Base-by-base conservation (phyloP, 2,888 invertebrate species). In the Cerceris ruficornis region DNA sequence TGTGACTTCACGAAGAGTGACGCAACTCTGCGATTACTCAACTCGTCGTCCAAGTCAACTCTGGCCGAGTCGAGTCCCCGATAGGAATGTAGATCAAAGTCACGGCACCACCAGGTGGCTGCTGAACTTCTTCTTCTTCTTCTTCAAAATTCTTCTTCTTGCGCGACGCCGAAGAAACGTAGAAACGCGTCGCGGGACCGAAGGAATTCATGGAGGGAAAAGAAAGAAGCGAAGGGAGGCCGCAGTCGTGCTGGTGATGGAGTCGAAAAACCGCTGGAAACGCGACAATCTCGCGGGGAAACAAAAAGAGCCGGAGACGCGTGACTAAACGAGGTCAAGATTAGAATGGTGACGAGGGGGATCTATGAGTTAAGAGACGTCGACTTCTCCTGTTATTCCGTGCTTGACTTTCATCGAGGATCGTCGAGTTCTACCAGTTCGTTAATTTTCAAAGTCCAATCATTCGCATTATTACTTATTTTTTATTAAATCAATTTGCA, bases 271-370 rank as follows among this genome's bases (percentile, higher is more conserved):
- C 13, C 7, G 42, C 49, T 65, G 17, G 67, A 61, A 69, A 75
- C 60, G 54, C 52, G 68, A 77, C 42, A 43, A 59, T 68, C 43
- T 54, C 41, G 55, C 28, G 28, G 28, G 28, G 28, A 28, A 28
- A 28, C 28, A 7, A 81, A 79, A 76, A 59, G 73, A 62, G 28
- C 28, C 28, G 28, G 28, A 28, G 28, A 74, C 64, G 85, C 80
- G 86, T 87, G 80, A 87, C 88, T 77, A 86, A 88, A 82, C 46
- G 72, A 74, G 85, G 88, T 87, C 85, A 85, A 84, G 84, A 82
- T 71, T 82, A 79, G 69, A 73, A 77, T 75, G 64, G 71, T 69
- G 46, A 39, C 17, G 69, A 66, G 13, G 28, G 28, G 28, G 28
- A 28, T 28, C 28, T 28, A 28, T 28, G 28, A 28, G 28, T 28